These are phyloP conservation scores for Poeciliopsis paucimaculata DNA, from an alignment of 2,797 vertebrate genomes.

Conservation along the genomic window DNA sequence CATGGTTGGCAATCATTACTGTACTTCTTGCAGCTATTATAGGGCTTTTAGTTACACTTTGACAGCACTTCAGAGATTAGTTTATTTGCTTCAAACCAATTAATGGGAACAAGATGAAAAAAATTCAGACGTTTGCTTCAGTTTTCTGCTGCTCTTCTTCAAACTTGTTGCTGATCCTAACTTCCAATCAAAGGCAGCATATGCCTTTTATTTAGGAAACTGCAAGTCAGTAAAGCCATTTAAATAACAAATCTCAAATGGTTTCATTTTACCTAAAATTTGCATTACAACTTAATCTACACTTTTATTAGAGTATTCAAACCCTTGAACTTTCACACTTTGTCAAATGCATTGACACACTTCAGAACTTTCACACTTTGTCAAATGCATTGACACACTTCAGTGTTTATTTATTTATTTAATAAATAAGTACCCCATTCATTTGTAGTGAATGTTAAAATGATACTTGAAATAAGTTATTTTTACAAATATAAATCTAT, in stretches of 20 bases:
- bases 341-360: not conserved
- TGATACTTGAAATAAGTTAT: not conserved
- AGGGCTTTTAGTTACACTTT: not conserved
- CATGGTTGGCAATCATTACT: not conserved
- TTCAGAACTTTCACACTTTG: not conserved
- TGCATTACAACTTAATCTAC: not conserved
- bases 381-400: not conserved
- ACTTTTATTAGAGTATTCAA: not conserved
- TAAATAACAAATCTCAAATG: not conserved
- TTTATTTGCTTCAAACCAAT: not conserved
- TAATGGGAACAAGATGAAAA: not conserved
- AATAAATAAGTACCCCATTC: not conserved
- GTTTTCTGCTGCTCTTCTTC: not conserved
- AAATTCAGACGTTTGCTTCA: not conserved
- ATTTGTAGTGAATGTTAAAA: not conserved
- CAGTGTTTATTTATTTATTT: not conserved
- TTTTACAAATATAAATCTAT: not conserved
- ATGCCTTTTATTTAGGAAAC: not conserved
- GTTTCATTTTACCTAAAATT: not conserved
- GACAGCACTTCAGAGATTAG: not conserved
- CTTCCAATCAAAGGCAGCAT: not conserved
- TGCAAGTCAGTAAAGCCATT: not conserved
- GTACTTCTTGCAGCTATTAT: not conserved
- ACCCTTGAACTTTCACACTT: not conserved
- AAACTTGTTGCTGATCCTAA: slow-evolving; percentile 1